Conservation (phyloP, 2,888 invertebrate species). For the Thera britannica region DNA sequence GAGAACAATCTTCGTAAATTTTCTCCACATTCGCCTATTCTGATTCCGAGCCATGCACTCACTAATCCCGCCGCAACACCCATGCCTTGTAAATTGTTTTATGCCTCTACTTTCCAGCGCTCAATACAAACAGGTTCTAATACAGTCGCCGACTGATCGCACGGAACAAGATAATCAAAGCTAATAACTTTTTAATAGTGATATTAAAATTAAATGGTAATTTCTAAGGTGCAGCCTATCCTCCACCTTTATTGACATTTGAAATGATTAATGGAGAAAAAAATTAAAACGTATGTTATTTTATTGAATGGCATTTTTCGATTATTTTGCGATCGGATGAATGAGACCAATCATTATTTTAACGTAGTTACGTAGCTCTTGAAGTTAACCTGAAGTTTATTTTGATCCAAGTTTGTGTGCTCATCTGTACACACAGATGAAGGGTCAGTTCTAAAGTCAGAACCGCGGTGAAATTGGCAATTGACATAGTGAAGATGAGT, state of each 20-base stretch:
- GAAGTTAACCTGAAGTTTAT: too few species aligned
- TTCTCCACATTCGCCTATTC: conserved; percentile 13
- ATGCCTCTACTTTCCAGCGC: conserved; percentile 27
- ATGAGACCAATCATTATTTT: too few species aligned
- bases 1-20: neutral
- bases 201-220: conserved; percentile 25
- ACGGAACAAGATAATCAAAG: conserved; percentile 22
- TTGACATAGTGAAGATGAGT: conserved; percentile 18
- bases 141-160: conserved; percentile 15
- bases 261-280: conserved; percentile 17
- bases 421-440: conserved; percentile 4
- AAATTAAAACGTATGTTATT: conserved; percentile 12
- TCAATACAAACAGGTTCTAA: conserved; percentile 23
- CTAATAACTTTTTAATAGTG: conserved; percentile 16
- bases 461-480: conserved; percentile 21
- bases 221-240: conserved; percentile 18
- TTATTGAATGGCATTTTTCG: neutral
- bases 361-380: too few species aligned
- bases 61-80: neutral
- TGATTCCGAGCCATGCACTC: neutral
- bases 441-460: conserved; percentile 11
- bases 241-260: conserved; percentile 15
- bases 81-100: conserved; percentile 20
- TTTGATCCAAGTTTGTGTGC: neutral
- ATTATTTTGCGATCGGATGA: too few species aligned